Percentiles rank a stretch among this genome's conserved stretches.
Evolutionary conservation across 2,797 vertebrate genomes (phyloP).

Genomic region (Echiichthys vipera): DNA sequence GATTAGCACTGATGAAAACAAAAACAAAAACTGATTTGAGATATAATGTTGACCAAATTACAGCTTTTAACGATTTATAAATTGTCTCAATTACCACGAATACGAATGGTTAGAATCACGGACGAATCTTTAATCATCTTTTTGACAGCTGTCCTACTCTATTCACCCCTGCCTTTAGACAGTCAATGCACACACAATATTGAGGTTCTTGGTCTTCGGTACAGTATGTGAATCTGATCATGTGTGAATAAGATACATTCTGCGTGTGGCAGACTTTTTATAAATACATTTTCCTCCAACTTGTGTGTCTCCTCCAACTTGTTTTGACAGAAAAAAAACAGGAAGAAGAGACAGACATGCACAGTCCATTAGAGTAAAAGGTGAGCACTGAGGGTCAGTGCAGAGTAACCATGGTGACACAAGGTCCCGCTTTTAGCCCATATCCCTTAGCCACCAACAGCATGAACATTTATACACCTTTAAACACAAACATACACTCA

Average conservation of each 20-base stretch:
- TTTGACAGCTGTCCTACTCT: no score
- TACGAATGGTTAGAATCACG: no score
- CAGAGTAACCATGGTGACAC: slow-evolving; percentile 64
- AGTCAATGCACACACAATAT: background rate
- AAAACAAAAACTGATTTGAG: no score
- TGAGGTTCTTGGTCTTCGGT: background rate
- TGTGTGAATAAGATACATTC: background rate
- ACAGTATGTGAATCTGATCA: background rate
- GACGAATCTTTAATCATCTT: no score
- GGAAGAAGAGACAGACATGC: slow-evolving; percentile 38
- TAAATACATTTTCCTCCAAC: slow-evolving; percentile 8
- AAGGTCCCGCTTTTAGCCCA: slow-evolving; percentile 60
- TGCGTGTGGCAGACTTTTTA: no score
- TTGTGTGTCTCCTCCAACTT: slow-evolving; percentile 25
- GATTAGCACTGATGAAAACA: no score
- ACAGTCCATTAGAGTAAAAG: slow-evolving; percentile 67
- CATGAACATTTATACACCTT: slow-evolving; percentile 64
- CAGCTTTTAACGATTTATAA: no score
- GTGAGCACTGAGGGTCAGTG: slow-evolving; percentile 54
- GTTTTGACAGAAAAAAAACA: slow-evolving; percentile 23
- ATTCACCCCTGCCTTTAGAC: background rate
- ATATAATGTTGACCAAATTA: no score
- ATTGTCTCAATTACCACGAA: no score
- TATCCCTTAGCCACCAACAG: slow-evolving; percentile 60
- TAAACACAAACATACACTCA: slow-evolving; percentile 50